Evolutionary conservation across 2,113 vertebrate species (phyloP).

Genomic region (Xiphias gladius): DNA sequence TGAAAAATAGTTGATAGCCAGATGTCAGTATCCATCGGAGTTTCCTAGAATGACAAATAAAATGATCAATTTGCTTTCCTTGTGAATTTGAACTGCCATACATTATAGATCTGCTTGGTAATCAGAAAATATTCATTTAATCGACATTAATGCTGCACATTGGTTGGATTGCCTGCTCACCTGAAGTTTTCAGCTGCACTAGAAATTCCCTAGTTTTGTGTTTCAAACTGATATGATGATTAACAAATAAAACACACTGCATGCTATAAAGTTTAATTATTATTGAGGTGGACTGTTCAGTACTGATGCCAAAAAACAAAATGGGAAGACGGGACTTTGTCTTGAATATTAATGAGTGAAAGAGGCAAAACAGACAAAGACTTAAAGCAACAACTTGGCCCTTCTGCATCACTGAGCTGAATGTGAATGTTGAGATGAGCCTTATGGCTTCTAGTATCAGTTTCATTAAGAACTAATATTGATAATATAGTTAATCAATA

Average conservation of each 20-base stretch:
- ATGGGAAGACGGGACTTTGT: background rate
- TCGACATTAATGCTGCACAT: too few species aligned
- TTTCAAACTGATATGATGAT: too few species aligned
- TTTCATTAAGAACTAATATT: conserved; percentile 37
- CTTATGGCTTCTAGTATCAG: conserved; percentile 20
- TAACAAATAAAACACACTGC: too few species aligned
- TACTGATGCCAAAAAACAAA: background rate
- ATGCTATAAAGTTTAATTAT: too few species aligned
- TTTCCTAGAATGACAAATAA: too few species aligned
- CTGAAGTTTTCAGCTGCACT: too few species aligned
- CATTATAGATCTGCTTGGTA: too few species aligned
- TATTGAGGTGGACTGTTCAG: background rate
- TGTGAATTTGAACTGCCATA: too few species aligned
- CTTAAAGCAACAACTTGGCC: background rate
- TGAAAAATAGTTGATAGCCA: background rate
- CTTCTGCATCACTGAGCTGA: background rate
- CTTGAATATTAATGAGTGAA: conserved; percentile 5
- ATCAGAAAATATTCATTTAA: too few species aligned
- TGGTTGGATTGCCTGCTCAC: too few species aligned
- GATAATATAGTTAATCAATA: conserved; percentile 45
- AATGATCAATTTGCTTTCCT: too few species aligned
- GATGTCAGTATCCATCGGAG: background rate
- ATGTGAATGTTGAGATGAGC: background rate
- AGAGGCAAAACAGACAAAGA: background rate
- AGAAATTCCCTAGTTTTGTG: too few species aligned